Base-by-base conservation (phyloP, 2,113 vertebrate species). In the Tychaedon coryphoeus region DNA sequence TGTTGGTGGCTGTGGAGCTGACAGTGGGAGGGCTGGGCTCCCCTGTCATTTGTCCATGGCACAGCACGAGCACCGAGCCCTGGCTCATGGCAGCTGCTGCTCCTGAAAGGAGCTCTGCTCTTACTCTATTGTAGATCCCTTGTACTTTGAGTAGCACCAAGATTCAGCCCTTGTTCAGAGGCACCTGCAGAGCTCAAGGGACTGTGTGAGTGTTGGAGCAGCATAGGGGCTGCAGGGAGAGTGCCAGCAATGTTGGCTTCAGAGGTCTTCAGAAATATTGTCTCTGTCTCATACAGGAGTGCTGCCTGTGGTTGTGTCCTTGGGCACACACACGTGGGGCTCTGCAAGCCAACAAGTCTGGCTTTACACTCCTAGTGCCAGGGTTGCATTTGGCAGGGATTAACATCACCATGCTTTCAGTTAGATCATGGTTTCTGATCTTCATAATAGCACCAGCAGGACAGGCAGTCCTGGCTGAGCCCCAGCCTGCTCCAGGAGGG, bases 251-350 rank as follows among this genome's bases (percentile, higher is more conserved):
- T 75, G 26, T 13, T 54, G 74, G 28, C n/a, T 79, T 50, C 64
- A 38, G 48, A 74, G 23, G 6, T 20, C 38, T 33, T 64, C 4
- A 2, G 73, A 70, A 71, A 10, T 20, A n/a, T 3, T 38, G 12
- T 57, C 19, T 58, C 14, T 40, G 38, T 50, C 38, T 29, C n/a
- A 10, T 9, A 3, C 24, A 8, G 5, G 26, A 47, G 19, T 34
- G 12, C 64, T 86, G 51, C 42, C 42, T 66, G 1, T 64, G 51
- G 6, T 20, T 29, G 10, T 5, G 9, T 64, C 70, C 69, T 89
- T 6, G 9, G 42, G 60, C 51, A 22, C 73, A 23, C 1, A 4
- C 13, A 22, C 0, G 0, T 18, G 36, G 31, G 58, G 26, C 42
- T 94, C 40, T 57, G 62, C 9, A 5, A 86, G 28, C 50, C 47